Evolutionary conservation across 2,888 invertebrate genomes (phyloP).

Genomic region (Andrena flavipes): DNA sequence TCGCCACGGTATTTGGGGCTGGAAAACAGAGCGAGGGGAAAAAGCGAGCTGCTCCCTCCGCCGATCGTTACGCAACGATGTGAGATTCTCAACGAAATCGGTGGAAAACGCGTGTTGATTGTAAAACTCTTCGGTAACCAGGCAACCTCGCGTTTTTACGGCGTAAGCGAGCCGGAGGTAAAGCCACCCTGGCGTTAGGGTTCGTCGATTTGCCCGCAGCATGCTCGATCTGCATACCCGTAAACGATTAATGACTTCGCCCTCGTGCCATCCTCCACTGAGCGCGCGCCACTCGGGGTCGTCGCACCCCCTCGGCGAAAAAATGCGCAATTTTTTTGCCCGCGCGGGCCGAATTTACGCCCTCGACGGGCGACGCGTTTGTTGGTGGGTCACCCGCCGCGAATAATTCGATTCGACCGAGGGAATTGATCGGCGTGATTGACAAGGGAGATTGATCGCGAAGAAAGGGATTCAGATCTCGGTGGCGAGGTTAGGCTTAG

Average conservation of each 20-base stretch:
- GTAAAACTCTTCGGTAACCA: constrained; percentile 40
- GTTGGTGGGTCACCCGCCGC: not conserved
- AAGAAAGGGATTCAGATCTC: not conserved
- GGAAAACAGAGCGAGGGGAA: not conserved
- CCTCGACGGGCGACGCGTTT: not conserved
- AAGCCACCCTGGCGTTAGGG: constrained; percentile 45
- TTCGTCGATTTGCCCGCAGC: constrained; percentile 43
- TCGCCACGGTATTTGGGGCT: not conserved
- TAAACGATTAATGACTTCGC: constrained; percentile 65
- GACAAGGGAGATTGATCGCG: too few species aligned
- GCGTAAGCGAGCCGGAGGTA: constrained; percentile 33
- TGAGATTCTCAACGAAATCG: constrained; percentile 31
- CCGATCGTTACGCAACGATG: constrained; percentile 31
- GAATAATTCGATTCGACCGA: not conserved
- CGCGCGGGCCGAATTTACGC: constrained; percentile 12
- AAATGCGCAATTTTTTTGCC: constrained; percentile 17
- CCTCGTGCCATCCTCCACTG: constrained; percentile 22
- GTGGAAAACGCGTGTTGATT: constrained; percentile 24
- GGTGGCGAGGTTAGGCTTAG: constrained; percentile 9
- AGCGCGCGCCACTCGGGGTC: not conserved
- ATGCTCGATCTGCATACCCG: constrained; percentile 56
- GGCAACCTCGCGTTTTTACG: constrained; percentile 53
- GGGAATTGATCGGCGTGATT: too few species aligned
- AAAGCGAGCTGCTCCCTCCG: not conserved
- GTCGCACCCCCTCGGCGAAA: constrained; percentile 5